Percentiles rank a stretch among this genome's conserved stretches.
phyloP scores from a whole-genome alignment of 2,113 vertebrate species.

The Fregata magnificens region DNA sequence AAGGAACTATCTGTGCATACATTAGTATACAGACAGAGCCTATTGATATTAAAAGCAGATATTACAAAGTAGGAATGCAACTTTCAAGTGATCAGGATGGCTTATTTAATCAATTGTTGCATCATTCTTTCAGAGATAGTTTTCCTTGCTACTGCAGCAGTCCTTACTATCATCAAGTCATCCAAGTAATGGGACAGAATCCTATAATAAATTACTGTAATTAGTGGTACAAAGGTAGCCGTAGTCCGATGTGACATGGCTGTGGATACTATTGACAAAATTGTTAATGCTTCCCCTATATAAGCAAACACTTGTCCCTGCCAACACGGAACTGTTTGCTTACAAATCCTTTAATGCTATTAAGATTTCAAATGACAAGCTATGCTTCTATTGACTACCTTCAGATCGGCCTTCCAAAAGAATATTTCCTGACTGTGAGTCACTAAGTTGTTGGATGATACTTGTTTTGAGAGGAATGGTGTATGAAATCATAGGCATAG shows the following conservation, averaged over 20 bases:
- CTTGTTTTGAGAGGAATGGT: neutral
- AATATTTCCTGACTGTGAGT: neutral
- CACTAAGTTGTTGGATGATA: neutral
- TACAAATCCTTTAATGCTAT: conserved; percentile 60
- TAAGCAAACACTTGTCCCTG: conserved; percentile 32
- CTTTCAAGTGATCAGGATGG: neutral
- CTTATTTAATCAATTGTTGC: neutral
- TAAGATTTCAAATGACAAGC: conserved; percentile 58
- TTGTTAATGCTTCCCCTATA: conserved; percentile 28
- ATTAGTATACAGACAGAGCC: neutral
- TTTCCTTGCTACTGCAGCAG: neutral
- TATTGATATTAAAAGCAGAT: neutral
- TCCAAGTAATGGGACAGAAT: conserved; percentile 9
- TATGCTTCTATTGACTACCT: conserved; percentile 3
- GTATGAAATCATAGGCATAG: neutral
- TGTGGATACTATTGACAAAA: conserved; percentile 53
- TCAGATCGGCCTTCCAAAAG: neutral
- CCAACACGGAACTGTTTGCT: conserved; percentile 16
- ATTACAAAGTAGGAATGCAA: neutral
- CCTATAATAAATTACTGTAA: conserved; percentile 45
- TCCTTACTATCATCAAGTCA: neutral
- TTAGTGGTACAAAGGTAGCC: conserved; percentile 41
- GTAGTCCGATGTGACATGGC: neutral
- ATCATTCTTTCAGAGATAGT: neutral
- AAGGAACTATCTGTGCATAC: neutral